Evolutionary conservation across 2,113 vertebrate species (phyloP), one percentile per base, ranked within the genome.

Genomic region (Lepisosteus osseus): DNA sequence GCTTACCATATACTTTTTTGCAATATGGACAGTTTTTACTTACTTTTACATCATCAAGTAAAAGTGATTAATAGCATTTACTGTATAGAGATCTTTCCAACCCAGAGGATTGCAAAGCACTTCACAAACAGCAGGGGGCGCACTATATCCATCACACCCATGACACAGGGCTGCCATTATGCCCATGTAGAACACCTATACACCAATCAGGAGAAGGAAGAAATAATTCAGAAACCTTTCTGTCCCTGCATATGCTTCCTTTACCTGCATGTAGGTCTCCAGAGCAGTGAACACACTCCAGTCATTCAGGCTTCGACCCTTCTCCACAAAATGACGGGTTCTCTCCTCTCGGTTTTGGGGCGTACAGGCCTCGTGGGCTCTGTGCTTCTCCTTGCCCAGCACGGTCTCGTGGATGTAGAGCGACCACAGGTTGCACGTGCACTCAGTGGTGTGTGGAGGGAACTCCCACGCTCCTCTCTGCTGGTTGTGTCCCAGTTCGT

Each of bases 371-470:
- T 9, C 0, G 59, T 92, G 87, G 51, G 82, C 88, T 62, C 74
- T 67, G 0, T 6, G 68, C n/a, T 87, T 82, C 12, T 85, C 41
- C 47, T 90, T n/a, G 0, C 78, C 78, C 29, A 93, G 77, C 59
- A 89, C 82, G 0, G 74, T 78, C 76, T 93, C 88, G 3, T 90
- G 82, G 64, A 93, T 78, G 29, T 90, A 95, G 73, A 94, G 76
- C 0, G 91, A 86, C 93, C 93, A 95, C 75, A 96, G 85, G 78
- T 94, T 95, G 80, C 91, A 95, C 1, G 91, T 93, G 8, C 89
- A 86, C 75, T 95, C 93, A 0, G 86, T 92, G 65, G 91, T 93
- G 67, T 94, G 81, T 5, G 85, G 61, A 3, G 73, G 79, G 74
- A 95, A 92, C 70, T 92, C 89, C 94, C 94, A 95, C 41, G 69